Evolutionary conservation across 2,888 invertebrate species (phyloP).

Genomic region (Eupithecia pulchellata): DNA sequence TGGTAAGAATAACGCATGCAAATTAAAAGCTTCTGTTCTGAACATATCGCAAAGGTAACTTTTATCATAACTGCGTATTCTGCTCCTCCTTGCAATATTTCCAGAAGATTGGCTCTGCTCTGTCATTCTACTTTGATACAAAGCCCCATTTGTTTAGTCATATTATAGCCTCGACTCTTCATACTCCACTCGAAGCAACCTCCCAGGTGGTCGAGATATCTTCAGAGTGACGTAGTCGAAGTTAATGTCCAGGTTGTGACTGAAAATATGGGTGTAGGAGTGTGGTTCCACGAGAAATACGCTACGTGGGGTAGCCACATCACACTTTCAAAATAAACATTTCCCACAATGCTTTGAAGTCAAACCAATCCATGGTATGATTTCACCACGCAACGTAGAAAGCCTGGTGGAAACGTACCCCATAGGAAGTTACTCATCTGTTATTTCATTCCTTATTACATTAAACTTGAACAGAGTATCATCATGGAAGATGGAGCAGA

Average conservation of each 20-base stretch:
- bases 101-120: neutral
- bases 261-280: neutral
- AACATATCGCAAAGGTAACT: neutral
- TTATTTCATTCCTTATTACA: neutral
- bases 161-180: neutral
- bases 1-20: neutral
- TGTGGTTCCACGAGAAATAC: neutral
- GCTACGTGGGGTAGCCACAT: neutral
- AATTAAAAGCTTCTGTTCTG: neutral
- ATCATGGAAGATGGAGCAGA: conserved; percentile 2
- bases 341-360: neutral
- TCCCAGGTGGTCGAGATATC: neutral
- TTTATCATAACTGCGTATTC: neutral
- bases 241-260: neutral
- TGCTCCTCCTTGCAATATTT: neutral
- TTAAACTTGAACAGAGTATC: neutral
- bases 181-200: neutral
- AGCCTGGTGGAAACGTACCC: neutral
- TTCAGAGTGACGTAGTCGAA: neutral
- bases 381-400: neutral
- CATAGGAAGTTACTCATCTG: neutral
- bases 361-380: neutral
- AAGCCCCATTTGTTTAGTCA: neutral
- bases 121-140: neutral
- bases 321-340: neutral